These are phyloP conservation scores for Aurelia aurita DNA, from an alignment of 30 jellyfish, hydroid and myxozoan species.

Conservation along the genomic window DNA sequence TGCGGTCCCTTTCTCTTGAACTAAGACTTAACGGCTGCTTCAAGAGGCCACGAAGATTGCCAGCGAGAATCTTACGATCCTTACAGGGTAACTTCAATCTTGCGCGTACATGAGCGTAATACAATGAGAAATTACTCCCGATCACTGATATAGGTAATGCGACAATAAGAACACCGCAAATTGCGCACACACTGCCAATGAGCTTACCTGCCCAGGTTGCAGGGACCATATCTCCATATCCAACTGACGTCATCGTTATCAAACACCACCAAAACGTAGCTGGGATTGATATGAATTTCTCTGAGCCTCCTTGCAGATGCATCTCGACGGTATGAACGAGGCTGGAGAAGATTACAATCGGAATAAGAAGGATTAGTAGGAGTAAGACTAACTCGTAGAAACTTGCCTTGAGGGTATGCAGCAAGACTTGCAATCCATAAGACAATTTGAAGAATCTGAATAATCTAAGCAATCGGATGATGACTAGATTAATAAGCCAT, in stretches of 20 bases:
- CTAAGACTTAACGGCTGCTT: slow-evolving; percentile 93
- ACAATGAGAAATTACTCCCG: slow-evolving; percentile 91
- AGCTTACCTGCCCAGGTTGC: slow-evolving; percentile 94
- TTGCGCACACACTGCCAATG: slow-evolving; percentile 90
- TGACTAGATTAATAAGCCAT: slow-evolving; percentile 71
- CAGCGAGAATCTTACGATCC: slow-evolving; percentile 84
- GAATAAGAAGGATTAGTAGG: slow-evolving; percentile 81
- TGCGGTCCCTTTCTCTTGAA: slow-evolving; percentile 91
- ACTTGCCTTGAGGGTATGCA: slow-evolving; percentile 93
- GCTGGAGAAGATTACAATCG: slow-evolving; percentile 92
- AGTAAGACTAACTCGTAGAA: slow-evolving; percentile 88
- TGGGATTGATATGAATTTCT: slow-evolving; percentile 85
- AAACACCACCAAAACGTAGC: slow-evolving; percentile 98
- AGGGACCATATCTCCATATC: slow-evolving; percentile 97
- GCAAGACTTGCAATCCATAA: slow-evolving; percentile 94
- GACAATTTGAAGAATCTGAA: slow-evolving; percentile 91
- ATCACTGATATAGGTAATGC: slow-evolving; percentile 96
- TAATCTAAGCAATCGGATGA: slow-evolving; percentile 84
- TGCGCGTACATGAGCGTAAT: slow-evolving; percentile 97
- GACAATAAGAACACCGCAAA: slow-evolving; percentile 84
- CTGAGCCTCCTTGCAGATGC: slow-evolving; percentile 3
- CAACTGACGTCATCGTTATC: slow-evolving; percentile 96
- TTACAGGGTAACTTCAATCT: slow-evolving; percentile 88
- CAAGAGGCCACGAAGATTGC: slow-evolving; percentile 90
- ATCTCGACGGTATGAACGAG: slow-evolving; percentile 87